Base-by-base conservation (phyloP, 2,113 vertebrate species). In the Lontra canadensis region DNA sequence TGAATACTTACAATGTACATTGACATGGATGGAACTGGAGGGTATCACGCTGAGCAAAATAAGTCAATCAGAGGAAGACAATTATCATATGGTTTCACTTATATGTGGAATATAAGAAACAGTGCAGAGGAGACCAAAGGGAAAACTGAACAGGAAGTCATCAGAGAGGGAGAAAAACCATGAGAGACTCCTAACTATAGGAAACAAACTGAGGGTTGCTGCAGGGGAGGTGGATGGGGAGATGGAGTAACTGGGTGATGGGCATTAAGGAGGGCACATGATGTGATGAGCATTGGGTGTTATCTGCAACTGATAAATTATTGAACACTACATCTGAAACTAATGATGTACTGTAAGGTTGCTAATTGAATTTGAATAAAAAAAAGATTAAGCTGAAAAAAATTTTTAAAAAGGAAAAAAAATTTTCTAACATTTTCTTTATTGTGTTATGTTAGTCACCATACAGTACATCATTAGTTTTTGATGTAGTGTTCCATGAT, bases 341-440 rank as follows among this genome's bases (percentile, higher is more conserved):
- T 67, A 67, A 67, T 67, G 31, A 67, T 67, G 63, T 67, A 34
- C 63, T 67, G 11, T 67, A 67, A 34, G 14, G 3, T 67, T 31
- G 63, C 7, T 67, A 67, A 67, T 67, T 67, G 63, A 67, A 67
- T 67, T 67, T 67, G 34, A 67, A 17, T 67, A 0, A 4, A 67
- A 67, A 67, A 34, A 67, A 34, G 6, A 17, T 67, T 67, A 67
- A 67, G 15, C 14, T 67, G 6, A 67, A 67, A 17, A 29, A 65
- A 15, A 10, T 59, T 15, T 34, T 65, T 34, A 17, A 65, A 65
- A 65, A 65, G 31, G 13, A 31, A 65, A 65, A 65, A 65, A 84
- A 74, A 79, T 31, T n/a, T 44, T 98, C 93, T 92, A 36, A 93
- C 94, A 74, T 78, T 26, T 61, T 61, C 17, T 61, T 59, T 61